Conservation (phyloP, 2,888 invertebrate species). For the Lamproptera curius region DNA sequence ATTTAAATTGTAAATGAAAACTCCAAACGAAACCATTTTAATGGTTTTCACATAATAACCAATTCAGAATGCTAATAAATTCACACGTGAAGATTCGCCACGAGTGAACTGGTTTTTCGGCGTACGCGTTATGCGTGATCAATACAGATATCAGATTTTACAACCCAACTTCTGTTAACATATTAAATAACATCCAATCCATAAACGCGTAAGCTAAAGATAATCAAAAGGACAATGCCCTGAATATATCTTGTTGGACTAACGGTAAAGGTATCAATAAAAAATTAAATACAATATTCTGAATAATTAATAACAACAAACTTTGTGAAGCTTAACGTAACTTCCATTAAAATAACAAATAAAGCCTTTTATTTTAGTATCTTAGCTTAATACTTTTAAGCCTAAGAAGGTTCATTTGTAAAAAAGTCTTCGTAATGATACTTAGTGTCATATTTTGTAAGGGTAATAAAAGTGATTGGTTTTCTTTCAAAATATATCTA, state of each 20-base stretch:
- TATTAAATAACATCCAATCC: no score
- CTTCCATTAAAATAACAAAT: no score
- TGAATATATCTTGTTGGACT: not conserved
- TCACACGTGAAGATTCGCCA: conserved; percentile 1
- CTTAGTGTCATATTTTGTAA: not conserved
- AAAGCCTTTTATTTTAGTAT: no score
- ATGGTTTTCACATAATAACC: conserved; percentile 2
- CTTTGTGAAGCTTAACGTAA: no score
- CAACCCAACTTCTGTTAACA: no score
- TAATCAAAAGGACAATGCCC: conserved; percentile 6
- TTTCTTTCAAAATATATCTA: not conserved
- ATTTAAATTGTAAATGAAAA: no score
- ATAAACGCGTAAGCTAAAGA: no score
- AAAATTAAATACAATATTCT: no score
- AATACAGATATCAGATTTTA: not conserved
- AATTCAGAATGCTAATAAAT: conserved; percentile 6
- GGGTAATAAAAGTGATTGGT: not conserved
- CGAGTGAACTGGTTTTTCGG: not conserved
- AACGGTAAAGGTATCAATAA: not conserved
- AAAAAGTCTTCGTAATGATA: no score
- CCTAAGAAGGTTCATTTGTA: no score
- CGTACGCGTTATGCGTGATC: not conserved
- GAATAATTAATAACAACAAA: no score
- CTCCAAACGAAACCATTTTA: conserved; percentile 24
- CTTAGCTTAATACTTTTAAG: no score